Evolutionary conservation across 2,888 invertebrate genomes (phyloP), one percentile per base, ranked within the genome.

Genomic region (Volucella inflata): DNA sequence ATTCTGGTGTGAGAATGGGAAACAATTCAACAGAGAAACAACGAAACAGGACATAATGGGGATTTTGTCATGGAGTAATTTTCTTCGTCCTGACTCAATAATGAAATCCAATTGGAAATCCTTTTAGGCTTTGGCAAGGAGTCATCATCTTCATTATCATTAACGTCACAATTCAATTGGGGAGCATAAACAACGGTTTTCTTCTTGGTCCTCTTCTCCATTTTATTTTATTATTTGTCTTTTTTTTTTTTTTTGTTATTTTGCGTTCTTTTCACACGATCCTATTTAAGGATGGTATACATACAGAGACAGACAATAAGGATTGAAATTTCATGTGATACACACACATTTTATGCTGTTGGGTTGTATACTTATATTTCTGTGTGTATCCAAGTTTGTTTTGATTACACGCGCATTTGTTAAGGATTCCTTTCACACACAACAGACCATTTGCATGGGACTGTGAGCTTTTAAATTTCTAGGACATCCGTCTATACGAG

Each of bases 111-210:
- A 85, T 85, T 81, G 72, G 76, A 77, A 80, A 85, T 85, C 85
- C 81, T 77, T 85, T 85, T 81, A 85, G 77, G 76, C 71, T 57
- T 46, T 64, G 38, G 62, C 68, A 80, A 72, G 55, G 76, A 81
- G 57, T 68, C 81, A 67, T 81, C 85, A 76, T 77, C 81, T 80
- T 85, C 85, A 80, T 81, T 81, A 85, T 81, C 85, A 80, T 85
- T 85, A 85, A 81, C 81, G 80, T 85, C 81, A 81, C 80, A 80
- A 85, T 85, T 85, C 81, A 85, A 85, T 85, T 85, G 81, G 48
- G 74, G 71, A 67, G 50, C 62, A 76, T 71, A 71, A 80, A 76
- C 75, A 79, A 51, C 40, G 44, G n/a, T 44, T 36, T 38, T 40
- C n/a, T 42, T 16, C 36, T 36, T 30, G 6, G 59, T 60, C 21